Base-by-base conservation (phyloP, 1,140 invertebrate species). In the Bombus superbus region DNA sequence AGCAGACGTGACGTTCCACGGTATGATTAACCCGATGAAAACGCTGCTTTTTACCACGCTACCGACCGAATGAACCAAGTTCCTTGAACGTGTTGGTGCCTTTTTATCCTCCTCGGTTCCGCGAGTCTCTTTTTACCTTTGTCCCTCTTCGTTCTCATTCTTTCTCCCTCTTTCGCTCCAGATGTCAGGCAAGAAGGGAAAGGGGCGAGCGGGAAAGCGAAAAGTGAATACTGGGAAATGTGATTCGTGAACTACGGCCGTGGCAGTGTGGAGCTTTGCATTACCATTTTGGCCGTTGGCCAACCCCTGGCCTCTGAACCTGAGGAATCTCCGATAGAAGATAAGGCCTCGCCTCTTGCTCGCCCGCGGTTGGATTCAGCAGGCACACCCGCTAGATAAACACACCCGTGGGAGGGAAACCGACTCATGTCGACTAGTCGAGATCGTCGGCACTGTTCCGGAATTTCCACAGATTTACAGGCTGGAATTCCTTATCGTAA, bases 201-300 rank as follows among this genome's bases (percentile, higher is more conserved):
- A 87, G 85, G 86, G 85, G 72, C 59, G 68, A 82, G 82, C 62
- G 57, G 74, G 86, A 88, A 89, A 92, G 88, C 81, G 87, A 92
- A 92, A 92, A 92, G 92, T 92, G 92, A 92, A 92, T 92, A 91
- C 88, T 83, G 81, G 86, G 79, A 91, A 92, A 91, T 89, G 90
- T 92, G 89, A 92, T 91, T 92, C 91, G 91, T 80, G 83, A 90
- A 87, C 83, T 79, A 78, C 69, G 84, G 62, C 74, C 40, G 79
- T 71, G 86, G 81, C 81, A 71, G 74, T 69, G 81, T 80, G 25
- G 75, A 87, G 87, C 82, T 90, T 90, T 89, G 91, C 92, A 93
- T 93, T 92, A 92, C 90, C 91, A 92, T 92, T 92, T 92, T 93
- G 92, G 92, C 91, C 62, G 69, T 8, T 53, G 38, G 91, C 92